phyloP scores from a whole-genome alignment of 2,113 vertebrate genomes.

The Percina caprodes region DNA sequence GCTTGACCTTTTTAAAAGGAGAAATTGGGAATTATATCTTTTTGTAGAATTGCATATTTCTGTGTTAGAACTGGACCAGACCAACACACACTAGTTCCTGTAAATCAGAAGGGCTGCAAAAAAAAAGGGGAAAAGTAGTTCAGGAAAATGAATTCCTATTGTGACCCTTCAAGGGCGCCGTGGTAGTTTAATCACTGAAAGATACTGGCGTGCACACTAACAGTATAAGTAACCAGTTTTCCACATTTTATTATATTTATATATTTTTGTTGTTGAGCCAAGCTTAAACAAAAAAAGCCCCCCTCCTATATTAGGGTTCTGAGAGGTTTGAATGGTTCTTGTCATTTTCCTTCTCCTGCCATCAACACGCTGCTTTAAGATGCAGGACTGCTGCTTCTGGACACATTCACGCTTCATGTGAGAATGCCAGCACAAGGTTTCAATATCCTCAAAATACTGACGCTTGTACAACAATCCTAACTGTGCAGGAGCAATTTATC shows the following conservation, averaged over 20 bases:
- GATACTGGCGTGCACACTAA: background rate
- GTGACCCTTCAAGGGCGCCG: background rate
- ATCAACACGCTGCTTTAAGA: too few relatives aligned
- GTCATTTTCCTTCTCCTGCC: background rate
- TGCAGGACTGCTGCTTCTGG: background rate
- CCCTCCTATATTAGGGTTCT: too few relatives aligned
- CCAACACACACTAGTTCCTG: background rate
- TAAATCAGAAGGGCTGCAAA: background rate
- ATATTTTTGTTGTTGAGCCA: background rate
- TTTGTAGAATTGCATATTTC: background rate
- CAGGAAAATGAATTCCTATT: background rate
- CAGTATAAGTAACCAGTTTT: conserved; percentile 1
- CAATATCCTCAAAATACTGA: background rate
- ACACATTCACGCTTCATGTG: background rate
- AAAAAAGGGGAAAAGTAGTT: background rate
- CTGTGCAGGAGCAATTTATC: conserved; percentile 29
- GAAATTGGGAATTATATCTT: background rate
- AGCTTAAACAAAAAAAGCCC: background rate
- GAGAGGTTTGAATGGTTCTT: background rate
- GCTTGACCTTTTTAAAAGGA: background rate
- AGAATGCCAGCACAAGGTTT: background rate
- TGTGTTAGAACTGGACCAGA: background rate
- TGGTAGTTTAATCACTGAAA: conserved; percentile 13
- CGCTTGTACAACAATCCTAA: background rate
- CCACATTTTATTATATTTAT: conserved; percentile 2